Evolutionary conservation across 2,797 vertebrate species (phyloP).

Genomic region (Periophthalmus magnuspinnatus): DNA sequence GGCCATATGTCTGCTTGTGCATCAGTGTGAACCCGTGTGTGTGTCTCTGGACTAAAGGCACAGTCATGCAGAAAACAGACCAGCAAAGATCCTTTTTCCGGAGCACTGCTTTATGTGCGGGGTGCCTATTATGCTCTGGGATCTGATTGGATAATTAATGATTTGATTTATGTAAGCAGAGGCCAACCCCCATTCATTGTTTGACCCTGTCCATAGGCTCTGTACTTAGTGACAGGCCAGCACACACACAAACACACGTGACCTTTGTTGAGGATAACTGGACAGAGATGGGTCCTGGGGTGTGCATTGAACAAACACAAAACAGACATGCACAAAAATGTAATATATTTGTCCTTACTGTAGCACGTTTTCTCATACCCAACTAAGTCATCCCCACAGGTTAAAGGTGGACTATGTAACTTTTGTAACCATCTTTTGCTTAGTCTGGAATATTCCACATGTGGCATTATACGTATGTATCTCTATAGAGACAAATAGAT

Average conservation of each 20-base stretch:
- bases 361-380: not conserved
- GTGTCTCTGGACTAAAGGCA: constrained; percentile 55
- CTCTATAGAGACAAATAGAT: too few relatives aligned
- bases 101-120: constrained; percentile 45
- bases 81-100: constrained; percentile 62
- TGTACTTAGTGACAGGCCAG: constrained; percentile 36
- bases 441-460: too few relatives aligned
- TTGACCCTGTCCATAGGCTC: constrained; percentile 12
- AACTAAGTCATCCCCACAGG: not conserved
- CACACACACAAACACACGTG: constrained; percentile 21
- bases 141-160: constrained; percentile 75
- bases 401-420: too few relatives aligned
- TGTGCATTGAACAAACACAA: not conserved
- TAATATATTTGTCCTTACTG: not conserved
- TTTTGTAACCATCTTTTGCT: too few relatives aligned
- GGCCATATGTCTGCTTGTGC: constrained; percentile 45
- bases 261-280: constrained; percentile 24
- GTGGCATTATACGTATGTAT: too few relatives aligned
- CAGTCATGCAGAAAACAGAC: constrained; percentile 77
- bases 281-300: constrained; percentile 6
- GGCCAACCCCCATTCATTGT: constrained; percentile 38
- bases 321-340: not conserved
- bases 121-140: constrained; percentile 55
- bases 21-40: constrained; percentile 25
- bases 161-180: constrained; percentile 66